Conservation (phyloP, 2,797 vertebrate genomes). For the Rhyacichthys aspro region DNA sequence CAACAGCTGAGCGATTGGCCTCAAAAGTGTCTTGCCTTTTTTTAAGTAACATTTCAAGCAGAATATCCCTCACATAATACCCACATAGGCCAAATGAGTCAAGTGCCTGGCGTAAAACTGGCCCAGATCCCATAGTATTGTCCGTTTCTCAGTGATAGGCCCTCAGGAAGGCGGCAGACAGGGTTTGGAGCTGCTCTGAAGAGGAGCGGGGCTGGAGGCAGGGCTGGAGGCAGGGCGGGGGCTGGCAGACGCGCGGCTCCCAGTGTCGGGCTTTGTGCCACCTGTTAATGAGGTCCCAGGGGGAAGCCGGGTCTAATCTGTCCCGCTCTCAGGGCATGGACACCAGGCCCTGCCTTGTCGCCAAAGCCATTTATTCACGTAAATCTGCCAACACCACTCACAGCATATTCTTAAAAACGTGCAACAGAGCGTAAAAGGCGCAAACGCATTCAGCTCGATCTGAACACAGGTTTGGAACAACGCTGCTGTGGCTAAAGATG, state of each 20-base stretch:
- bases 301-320: conserved; percentile 72
- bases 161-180: conserved; percentile 28
- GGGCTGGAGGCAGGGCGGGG: conserved; percentile 26
- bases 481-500: background rate
- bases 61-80: too few relatives aligned
- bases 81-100: conserved; percentile 1
- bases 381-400: conserved; percentile 29
- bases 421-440: too few relatives aligned
- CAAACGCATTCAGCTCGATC: too few relatives aligned
- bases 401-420: background rate
- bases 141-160: background rate
- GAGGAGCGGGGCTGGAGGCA: conserved; percentile 23
- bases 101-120: conserved; percentile 2
- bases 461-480: background rate
- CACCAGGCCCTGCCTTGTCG: conserved; percentile 48
- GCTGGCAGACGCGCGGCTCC: conserved; percentile 44
- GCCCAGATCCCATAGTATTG: background rate
- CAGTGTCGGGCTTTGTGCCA: conserved; percentile 82
- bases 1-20: too few relatives aligned
- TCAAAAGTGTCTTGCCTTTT: too few relatives aligned
- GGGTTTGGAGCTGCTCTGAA: conserved; percentile 5
- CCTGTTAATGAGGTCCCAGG: conserved; percentile 93
- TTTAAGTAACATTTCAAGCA: too few relatives aligned
- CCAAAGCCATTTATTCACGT: conserved; percentile 62
- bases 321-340: conserved; percentile 50